Percentiles rank a stretch among this genome's conserved stretches.
Conservation (phyloP, 1,140 invertebrate species). For the Conopomorpha cramerella region DNA sequence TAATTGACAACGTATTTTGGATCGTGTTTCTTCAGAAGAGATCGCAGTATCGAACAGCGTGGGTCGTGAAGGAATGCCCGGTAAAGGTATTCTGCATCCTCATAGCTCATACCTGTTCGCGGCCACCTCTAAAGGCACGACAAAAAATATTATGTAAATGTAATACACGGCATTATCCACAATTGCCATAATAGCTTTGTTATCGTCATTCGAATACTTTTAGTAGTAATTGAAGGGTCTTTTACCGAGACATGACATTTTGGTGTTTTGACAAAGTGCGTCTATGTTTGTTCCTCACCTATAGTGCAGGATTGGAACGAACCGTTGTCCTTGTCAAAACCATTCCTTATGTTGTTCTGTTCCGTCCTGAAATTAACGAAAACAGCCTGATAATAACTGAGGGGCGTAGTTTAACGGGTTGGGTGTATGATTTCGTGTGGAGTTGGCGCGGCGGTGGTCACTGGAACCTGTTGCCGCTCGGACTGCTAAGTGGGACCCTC, state of each 20-base stretch:
- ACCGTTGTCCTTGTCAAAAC: no score
- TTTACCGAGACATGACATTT: no score
- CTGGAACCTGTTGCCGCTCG: not conserved
- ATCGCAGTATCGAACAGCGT: slow-evolving; percentile 8
- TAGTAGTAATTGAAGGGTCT: slow-evolving; percentile 37
- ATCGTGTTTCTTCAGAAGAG: slow-evolving; percentile 8
- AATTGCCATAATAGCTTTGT: slow-evolving; percentile 53
- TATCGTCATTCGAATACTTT: slow-evolving; percentile 48
- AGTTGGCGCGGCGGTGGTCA: no score
- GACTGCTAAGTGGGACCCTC: not conserved
- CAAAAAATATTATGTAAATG: slow-evolving; percentile 59
- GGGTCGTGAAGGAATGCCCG: slow-evolving; percentile 20
- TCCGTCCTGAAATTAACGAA: no score
- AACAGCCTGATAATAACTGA: no score
- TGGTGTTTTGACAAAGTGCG: no score
- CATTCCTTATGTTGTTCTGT: no score
- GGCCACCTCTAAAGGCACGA: slow-evolving; percentile 48
- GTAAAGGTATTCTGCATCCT: slow-evolving; percentile 59
- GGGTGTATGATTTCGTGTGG: no score
- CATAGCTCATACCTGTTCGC: slow-evolving; percentile 52
- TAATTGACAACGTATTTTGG: slow-evolving; percentile 14
- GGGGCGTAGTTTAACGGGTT: no score
- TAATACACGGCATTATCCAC: slow-evolving; percentile 50
- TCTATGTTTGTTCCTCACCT: no score
- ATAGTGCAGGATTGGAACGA: no score